Evolutionary conservation across 2,797 vertebrate genomes (phyloP).

Genomic region (Melanotaenia maccullochi): DNA sequence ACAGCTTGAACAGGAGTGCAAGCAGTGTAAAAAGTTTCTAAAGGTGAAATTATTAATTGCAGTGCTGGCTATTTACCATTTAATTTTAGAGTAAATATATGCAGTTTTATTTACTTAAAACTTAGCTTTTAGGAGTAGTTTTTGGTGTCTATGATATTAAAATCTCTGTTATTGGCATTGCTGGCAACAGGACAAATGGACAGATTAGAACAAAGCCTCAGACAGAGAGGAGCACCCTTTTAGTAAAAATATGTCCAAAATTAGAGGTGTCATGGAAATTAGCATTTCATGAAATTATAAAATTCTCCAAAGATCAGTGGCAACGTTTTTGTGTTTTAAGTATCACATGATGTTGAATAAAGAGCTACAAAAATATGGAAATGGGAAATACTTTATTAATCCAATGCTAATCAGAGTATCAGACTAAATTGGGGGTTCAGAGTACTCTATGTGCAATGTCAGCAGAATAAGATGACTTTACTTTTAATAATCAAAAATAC

Average conservation of each 20-base stretch:
- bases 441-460: not conserved
- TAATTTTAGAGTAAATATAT: not conserved
- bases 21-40: conserved; percentile 51
- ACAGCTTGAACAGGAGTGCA: conserved; percentile 24
- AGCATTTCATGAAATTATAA: not conserved
- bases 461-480: not conserved
- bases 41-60: not conserved
- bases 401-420: not conserved
- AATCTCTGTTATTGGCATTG: not conserved
- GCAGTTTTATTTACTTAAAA: not conserved
- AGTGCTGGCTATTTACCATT: not conserved
- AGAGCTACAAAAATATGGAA: not conserved
- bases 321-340: not conserved
- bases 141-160: no score
- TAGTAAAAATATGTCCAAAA: no score
- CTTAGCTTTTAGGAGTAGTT: not conserved
- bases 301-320: not conserved
- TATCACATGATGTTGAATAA: not conserved
- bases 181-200: not conserved
- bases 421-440: no score
- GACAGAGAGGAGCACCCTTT: not conserved
- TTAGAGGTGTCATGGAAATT: not conserved
- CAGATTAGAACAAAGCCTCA: no score
- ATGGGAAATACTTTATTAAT: not conserved
- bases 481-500: not conserved